These are phyloP conservation scores for Hemibagrus guttatus DNA, from an alignment of 2,797 vertebrate genomes.

Conservation along the genomic window DNA sequence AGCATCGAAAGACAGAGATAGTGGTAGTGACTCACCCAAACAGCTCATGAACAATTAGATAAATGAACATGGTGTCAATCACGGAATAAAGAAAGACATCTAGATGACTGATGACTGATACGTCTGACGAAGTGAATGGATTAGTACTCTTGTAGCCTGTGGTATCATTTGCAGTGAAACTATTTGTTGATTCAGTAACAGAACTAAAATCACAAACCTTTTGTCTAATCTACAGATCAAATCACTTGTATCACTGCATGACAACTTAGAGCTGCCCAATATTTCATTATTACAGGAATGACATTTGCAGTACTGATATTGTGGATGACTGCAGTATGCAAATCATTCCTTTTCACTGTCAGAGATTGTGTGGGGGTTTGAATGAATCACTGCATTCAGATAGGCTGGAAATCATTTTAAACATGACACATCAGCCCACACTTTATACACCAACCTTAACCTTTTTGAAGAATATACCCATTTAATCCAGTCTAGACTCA, in stretches of 20 bases:
- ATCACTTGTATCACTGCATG: neutral
- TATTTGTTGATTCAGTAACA: neutral
- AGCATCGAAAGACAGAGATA: neutral
- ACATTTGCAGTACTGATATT: neutral
- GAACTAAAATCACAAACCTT: neutral
- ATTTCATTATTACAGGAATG: neutral
- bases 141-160: neutral
- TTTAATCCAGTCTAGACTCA: neutral
- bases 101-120: neutral
- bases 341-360: neutral
- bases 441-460: neutral
- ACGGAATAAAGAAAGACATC: neutral
- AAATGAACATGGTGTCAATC: neutral
- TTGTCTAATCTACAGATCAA: neutral
- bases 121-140: neutral
- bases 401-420: conserved; percentile 13
- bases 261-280: neutral
- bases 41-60: neutral
- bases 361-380: conserved; percentile 5
- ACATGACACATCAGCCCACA: conserved; percentile 15
- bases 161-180: neutral
- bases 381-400: conserved; percentile 15
- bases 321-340: conserved; percentile 3
- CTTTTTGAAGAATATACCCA: neutral
- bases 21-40: neutral